Percentiles rank a stretch among this genome's conserved stretches.
Evolutionary conservation across 2,797 vertebrate species (phyloP).

Genomic region (Periophthalmus magnuspinnatus): DNA sequence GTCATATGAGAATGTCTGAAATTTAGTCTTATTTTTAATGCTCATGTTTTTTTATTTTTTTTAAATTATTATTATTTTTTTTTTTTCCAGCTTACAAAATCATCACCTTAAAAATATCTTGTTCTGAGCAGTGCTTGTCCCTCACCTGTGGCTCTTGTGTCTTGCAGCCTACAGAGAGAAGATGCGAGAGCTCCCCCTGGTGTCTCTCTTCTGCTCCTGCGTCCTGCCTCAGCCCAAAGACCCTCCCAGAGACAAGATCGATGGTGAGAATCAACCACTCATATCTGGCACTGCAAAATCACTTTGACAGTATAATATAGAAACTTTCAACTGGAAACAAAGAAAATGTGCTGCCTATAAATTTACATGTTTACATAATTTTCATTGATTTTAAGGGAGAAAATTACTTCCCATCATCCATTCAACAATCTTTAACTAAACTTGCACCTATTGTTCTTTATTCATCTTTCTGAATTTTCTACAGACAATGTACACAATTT

Average conservation of each 20-base stretch:
- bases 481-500: too few species aligned
- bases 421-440: background rate
- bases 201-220: constrained; percentile 95
- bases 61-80: too few species aligned
- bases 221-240: constrained; percentile 65
- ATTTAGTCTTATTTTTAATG: background rate
- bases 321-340: background rate
- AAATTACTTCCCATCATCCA: background rate
- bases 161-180: constrained; percentile 91
- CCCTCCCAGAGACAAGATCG: constrained; percentile 5
- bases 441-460: background rate
- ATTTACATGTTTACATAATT: background rate
- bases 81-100: too few species aligned
- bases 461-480: too few species aligned
- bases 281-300: background rate
- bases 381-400: background rate
- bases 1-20: too few species aligned
- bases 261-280: background rate
- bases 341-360: background rate
- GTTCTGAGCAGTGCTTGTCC: background rate
- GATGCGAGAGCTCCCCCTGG: constrained; percentile 93
- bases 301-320: background rate
- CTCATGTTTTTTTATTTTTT: background rate
- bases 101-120: too few species aligned
- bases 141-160: background rate